Evolutionary conservation across 2,888 invertebrate species (phyloP), one percentile per base, ranked within the genome.

Genomic region (Scaptomyza caliginosa): DNA sequence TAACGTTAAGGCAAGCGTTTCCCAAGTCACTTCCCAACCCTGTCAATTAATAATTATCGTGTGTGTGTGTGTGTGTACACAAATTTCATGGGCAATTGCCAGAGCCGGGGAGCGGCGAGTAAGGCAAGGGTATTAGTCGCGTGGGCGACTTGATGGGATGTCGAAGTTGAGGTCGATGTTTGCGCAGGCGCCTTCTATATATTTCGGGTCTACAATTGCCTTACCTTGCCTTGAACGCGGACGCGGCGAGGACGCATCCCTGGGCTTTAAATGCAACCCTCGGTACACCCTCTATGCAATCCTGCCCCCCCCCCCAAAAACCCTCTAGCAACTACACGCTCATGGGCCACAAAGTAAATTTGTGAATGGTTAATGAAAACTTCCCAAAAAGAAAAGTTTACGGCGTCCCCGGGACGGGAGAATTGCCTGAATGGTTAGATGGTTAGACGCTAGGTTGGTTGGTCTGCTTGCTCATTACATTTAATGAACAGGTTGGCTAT

Each of bases 61-160:
- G 70, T 81, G 73, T 79, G 75, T 78, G 74, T 28, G 65, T 75
- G 75, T 72, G 71, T 74, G 74, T 74, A 60, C 77, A 71, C 66
- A 84, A 81, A 87, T 89, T 89, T 89, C 88, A 89, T 86, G 89
- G 89, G 79, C 78, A 89, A 89, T 90, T 88, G 84, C 79, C 62
- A 56, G 17, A 60, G 34, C 38, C 19, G 21, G 34, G 24, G 26
- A 11, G 43, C 8, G 8, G 34, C 10, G 11, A 26, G 17, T 45
- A 30, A 24, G 34, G 21, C 26, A 36, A 19, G 21, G 28, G 7
- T 17, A 38, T 34, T 17, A 49, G 79, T 80, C 67, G 84, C 70
- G 86, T 74, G 84, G 86, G 86, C 63, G 69, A 69, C 36, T 32
- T 54, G 43, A 49, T 51, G 43, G 26, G 32, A 11, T 28, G 36